Percentiles rank a stretch among this genome's conserved stretches.
Evolutionary conservation across 2,797 vertebrate genomes (phyloP).

Genomic region (Microchirus variegatus): DNA sequence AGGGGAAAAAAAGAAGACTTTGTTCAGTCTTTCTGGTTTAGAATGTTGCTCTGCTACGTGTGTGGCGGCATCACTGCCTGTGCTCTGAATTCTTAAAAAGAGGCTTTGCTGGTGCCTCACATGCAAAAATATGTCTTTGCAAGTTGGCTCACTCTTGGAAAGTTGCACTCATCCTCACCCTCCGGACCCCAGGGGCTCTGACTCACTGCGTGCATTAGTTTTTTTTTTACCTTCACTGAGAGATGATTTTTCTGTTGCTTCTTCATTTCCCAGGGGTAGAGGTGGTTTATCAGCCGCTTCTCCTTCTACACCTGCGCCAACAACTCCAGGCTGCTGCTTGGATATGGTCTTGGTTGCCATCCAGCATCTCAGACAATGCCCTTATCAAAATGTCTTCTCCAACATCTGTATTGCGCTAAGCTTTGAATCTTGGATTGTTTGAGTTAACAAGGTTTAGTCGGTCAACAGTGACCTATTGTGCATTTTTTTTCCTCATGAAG

Average conservation of each 20-base stretch:
- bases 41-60: too few species aligned
- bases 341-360: background rate
- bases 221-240: background rate
- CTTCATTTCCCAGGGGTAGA: background rate
- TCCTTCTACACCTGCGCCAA: background rate
- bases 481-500: too few species aligned
- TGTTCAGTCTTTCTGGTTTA: too few species aligned
- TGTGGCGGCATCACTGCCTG: too few species aligned
- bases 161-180: background rate
- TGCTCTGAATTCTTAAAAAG: background rate
- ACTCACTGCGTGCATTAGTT: background rate
- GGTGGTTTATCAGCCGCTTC: background rate
- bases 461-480: too few species aligned
- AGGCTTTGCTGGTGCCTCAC: background rate
- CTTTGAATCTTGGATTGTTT: background rate
- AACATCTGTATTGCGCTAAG: background rate
- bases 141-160: background rate
- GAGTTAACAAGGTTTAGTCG: background rate
- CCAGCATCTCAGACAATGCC: background rate
- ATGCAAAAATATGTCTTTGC: background rate
- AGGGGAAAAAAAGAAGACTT: too few species aligned
- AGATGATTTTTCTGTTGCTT: background rate
- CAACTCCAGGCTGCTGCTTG: background rate
- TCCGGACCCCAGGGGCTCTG: background rate
- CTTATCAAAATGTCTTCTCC: background rate